Evolutionary conservation across 1,140 invertebrate genomes (phyloP), one percentile per base, ranked within the genome.

Genomic region (Pseudachorutes palmiensis): DNA sequence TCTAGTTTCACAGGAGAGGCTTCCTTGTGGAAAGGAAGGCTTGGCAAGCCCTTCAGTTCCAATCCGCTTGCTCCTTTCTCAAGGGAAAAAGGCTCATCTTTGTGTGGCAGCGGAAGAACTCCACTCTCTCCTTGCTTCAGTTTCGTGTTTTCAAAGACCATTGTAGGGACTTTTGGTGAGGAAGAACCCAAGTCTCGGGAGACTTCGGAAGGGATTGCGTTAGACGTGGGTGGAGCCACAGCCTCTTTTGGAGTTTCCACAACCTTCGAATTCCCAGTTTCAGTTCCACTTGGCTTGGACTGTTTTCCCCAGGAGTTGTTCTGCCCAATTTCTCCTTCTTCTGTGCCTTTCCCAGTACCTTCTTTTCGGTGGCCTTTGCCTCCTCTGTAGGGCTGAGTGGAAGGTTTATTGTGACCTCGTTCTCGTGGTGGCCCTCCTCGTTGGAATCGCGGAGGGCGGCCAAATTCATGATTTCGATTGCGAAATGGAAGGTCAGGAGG

Each of bases 61-160:
- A 33, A 32, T 33, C 31, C 33, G 5, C 29, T 41, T 26, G 59
- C n/a, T n/a, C n/a, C n/a, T n/a, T 33, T 49, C 3, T 36, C 33
- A 30, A 67, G 19, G 48, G 41, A 64, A 19, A 45, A 41, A 45
- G 31, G n/a, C 69, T 51, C 63, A 48, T 5, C 61, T 59, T 26
- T 72, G 64, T 24, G 60, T 36, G 24, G 45, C 2, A n/a, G n/a
- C n/a, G n/a, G n/a, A n/a, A n/a, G n/a, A n/a, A n/a, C n/a, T n/a
- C n/a, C n/a, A n/a, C n/a, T n/a, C n/a, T n/a, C n/a, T n/a, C n/a
- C n/a, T n/a, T n/a, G n/a, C 48, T 71, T 73, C 24, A 67, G 66
- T 59, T 73, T 71, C 16, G 57, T 67, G 60, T 71, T 73, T 33
- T 71, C 69, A 64, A 73, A 73, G 24, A 73, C 69, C 45, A 73